Base-by-base conservation (phyloP, 2,888 invertebrate genomes). In the Drosophila setosimentum region DNA sequence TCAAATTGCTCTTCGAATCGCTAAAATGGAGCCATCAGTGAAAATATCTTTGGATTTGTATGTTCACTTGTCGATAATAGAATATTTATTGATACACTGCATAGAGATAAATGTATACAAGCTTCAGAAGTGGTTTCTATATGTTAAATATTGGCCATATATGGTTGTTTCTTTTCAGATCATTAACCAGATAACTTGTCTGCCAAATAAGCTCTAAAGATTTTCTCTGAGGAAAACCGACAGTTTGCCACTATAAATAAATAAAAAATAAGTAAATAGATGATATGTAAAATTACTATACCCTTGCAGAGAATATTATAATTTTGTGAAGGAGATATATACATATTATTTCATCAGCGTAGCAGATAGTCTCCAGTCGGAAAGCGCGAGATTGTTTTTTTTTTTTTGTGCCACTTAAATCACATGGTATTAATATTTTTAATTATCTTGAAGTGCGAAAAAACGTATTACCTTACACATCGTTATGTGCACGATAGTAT, bases 1-100 rank as follows among this genome's bases (percentile, higher is more conserved):
- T 82, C 79, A 68, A 87, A 87, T 84, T 81, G 76, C 87, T 69
- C 33, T 61, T 73, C 82, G 74, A 83, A 81, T 81, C 79, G 70
- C 87, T 55, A 63, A 88, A 87, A 89, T 87, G 82, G 69, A 84
- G 82, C 73, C 82, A 83, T 89, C 83, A 82, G 73, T 60, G 68
- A 72, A 72, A 72, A 77, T 69, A 76, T 73, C 76, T 68, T 33
- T 50, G 49, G 59, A 66, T 66, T 66, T 69, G 62, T 70, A 30
- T 73, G 72, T 42, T 21, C 54, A 70, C 60, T 55, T 73, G 21
- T 59, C 66, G 77, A 70, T 80, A 70, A 70, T 66, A 60, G 48
- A 65, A 62, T 66, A 80, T 70, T 76, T 76, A 77, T 80, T 79
- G 69, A 63, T 48, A 68, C n/a, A 50, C 51, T 53, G 33, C 50